A percentile compares a stretch with the other conserved stretches of the same genome.
phyloP scores from a whole-genome alignment of 1,140 invertebrate species.

The Spodoptera frugiperda region DNA sequence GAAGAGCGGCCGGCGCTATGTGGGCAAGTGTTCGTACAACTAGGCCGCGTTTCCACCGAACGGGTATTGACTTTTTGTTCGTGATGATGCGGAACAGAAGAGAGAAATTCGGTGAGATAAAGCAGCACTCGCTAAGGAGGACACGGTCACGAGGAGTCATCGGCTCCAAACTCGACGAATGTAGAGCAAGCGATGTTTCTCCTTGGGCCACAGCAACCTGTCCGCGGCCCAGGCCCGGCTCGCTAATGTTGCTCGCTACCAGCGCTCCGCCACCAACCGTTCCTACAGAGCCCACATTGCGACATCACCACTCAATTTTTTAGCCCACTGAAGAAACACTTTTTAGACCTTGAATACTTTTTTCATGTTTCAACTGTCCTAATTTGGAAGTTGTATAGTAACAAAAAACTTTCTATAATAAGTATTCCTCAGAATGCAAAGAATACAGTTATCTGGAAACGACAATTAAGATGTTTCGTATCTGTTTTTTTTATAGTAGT shows the following conservation, averaged over 20 bases:
- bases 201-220: conserved; percentile 71
- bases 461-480: conserved; percentile 42
- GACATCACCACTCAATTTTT: conserved; percentile 16
- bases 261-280: not conserved
- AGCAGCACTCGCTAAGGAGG: conserved; percentile 77
- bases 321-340: conserved; percentile 30
- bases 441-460: conserved; percentile 27
- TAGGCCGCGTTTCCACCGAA: conserved; percentile 78
- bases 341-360: conserved; percentile 31
- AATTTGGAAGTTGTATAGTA: conserved; percentile 13
- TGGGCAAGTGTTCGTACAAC: conserved; percentile 62
- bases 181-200: conserved; percentile 79
- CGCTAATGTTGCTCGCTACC: conserved; percentile 25
- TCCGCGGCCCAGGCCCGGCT: conserved; percentile 46
- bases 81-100: conserved; percentile 80
- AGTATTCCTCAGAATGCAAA: conserved; percentile 39
- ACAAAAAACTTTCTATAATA: conserved; percentile 42
- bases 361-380: conserved; percentile 36
- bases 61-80: conserved; percentile 79
- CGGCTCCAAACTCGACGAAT: conserved; percentile 78
- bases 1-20: conserved; percentile 55
- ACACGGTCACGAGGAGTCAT: conserved; percentile 83
- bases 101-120: conserved; percentile 84
- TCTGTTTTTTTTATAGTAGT: conserved; percentile 30
- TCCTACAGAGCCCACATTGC: conserved; percentile 40